phyloP scores from a whole-genome alignment of 2,113 vertebrate species.

The Synchiropus splendidus region DNA sequence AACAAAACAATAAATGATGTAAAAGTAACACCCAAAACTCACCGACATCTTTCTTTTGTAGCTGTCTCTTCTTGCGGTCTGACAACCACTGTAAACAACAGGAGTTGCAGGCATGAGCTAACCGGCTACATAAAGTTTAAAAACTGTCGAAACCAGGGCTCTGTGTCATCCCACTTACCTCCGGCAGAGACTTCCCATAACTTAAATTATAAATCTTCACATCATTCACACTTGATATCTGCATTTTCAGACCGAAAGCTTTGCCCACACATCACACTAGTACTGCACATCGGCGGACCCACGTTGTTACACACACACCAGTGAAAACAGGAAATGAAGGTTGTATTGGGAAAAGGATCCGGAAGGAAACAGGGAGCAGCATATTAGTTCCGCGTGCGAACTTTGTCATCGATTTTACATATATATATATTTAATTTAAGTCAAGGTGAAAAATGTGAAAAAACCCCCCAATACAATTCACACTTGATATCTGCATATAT shows the following conservation, averaged over 20 bases:
- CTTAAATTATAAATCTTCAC: slow-evolving; percentile 98
- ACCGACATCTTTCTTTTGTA: slow-evolving; percentile 96
- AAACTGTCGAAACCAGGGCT: not conserved
- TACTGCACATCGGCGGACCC: slow-evolving; percentile 15
- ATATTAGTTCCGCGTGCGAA: not conserved
- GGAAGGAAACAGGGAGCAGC: slow-evolving; percentile 14
- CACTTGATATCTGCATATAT: too few species aligned
- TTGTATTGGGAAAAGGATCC: slow-evolving; percentile 14
- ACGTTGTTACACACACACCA: slow-evolving; percentile 41
- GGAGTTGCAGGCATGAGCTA: not conserved
- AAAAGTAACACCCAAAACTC: slow-evolving; percentile 43
- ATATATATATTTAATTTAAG: not conserved
- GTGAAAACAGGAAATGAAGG: slow-evolving; percentile 46
- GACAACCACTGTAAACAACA: slow-evolving; percentile 81
- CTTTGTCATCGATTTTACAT: not conserved
- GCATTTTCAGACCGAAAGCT: slow-evolving; percentile 62
- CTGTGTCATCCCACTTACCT: slow-evolving; percentile 67
- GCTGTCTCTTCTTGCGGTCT: slow-evolving; percentile 86
- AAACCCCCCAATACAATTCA: too few species aligned
- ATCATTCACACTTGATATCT: slow-evolving; percentile 90
- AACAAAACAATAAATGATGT: not conserved
- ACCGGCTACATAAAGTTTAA: not conserved
- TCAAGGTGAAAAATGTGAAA: not conserved
- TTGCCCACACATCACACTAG: slow-evolving; percentile 32
- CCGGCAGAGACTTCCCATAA: slow-evolving; percentile 88